phyloP scores from a whole-genome alignment of 2,113 vertebrate genomes.

The Panthera tigris region DNA sequence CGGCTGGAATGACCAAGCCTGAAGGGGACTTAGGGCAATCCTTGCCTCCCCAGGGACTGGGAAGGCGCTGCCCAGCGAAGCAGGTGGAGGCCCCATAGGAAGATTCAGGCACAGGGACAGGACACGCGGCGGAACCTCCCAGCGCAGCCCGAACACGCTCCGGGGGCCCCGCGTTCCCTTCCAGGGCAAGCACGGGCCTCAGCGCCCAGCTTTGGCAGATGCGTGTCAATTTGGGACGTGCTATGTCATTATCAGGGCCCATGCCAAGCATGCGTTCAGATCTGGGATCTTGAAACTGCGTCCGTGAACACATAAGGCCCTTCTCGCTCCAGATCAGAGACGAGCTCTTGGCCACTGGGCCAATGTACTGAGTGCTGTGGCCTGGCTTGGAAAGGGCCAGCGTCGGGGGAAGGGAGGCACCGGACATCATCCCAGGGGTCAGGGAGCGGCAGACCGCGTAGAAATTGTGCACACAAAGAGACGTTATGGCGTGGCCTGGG shows the following conservation, averaged over 20 bases:
- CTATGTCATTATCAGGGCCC: neutral
- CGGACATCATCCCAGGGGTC: neutral
- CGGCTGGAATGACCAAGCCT: neutral
- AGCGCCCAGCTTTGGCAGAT: neutral
- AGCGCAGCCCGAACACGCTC: neutral
- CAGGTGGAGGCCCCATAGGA: neutral
- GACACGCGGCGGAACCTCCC: accelerated
- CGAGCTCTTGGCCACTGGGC: neutral
- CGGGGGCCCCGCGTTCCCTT: neutral
- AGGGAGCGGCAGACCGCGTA: neutral
- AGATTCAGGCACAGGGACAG: neutral
- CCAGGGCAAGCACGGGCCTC: neutral
- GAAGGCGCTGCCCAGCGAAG: neutral
- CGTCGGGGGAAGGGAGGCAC: accelerated
- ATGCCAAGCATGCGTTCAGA: neutral
- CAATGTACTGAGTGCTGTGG: neutral
- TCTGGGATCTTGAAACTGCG: neutral
- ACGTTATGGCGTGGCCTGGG: too few relatives aligned
- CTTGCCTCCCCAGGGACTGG: neutral
- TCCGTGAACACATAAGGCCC: neutral
- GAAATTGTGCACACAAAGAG: neutral
- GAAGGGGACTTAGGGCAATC: neutral
- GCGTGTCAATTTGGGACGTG: neutral
- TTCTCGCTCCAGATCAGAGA: neutral
- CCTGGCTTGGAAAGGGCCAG: neutral